Percentiles rank a stretch among this genome's conserved stretches.
phyloP scores from a whole-genome alignment of 2,797 vertebrate species.

The Enteromius thamalakanensis region DNA sequence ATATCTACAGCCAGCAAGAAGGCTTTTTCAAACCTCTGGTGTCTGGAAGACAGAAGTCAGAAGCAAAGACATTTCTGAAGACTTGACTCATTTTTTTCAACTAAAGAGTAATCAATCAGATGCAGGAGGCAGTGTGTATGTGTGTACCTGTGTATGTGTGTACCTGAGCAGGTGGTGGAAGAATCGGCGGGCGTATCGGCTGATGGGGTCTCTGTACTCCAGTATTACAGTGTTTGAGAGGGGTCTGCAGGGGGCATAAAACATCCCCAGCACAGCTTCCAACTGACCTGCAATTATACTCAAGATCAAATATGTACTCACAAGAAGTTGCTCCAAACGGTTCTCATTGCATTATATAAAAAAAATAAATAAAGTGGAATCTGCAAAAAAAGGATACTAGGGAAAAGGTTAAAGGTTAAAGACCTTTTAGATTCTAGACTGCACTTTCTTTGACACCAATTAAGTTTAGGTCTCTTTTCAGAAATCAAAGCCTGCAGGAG shows the following conservation, averaged over 20 bases:
- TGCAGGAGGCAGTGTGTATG: background rate
- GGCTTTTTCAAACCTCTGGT: slow-evolving; percentile 94
- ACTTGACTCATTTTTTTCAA: background rate
- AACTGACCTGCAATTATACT: slow-evolving; percentile 82
- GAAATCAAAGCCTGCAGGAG: slow-evolving; percentile 3
- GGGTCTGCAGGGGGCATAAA: slow-evolving; percentile 86
- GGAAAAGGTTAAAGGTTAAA: background rate
- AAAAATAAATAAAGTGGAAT: background rate
- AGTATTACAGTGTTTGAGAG: slow-evolving; percentile 85
- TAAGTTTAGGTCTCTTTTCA: slow-evolving; percentile 11
- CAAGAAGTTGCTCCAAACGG: background rate
- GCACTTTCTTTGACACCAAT: slow-evolving; percentile 3
- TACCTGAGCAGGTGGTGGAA: slow-evolving; percentile 98
- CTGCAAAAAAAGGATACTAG: background rate
- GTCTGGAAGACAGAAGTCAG: slow-evolving; percentile 70
- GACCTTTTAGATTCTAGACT: background rate
- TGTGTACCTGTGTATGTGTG: slow-evolving; percentile 56
- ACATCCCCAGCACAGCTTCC: slow-evolving; percentile 89
- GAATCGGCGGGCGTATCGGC: slow-evolving; percentile 91
- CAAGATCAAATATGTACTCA: background rate
- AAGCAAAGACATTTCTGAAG: background rate
- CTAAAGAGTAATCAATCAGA: background rate
- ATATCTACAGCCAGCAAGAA: slow-evolving; percentile 95
- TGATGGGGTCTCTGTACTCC: slow-evolving; percentile 89
- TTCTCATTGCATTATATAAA: background rate